Base-by-base conservation (phyloP, 2,113 vertebrate species). In the Ceyx cyanopectus region DNA sequence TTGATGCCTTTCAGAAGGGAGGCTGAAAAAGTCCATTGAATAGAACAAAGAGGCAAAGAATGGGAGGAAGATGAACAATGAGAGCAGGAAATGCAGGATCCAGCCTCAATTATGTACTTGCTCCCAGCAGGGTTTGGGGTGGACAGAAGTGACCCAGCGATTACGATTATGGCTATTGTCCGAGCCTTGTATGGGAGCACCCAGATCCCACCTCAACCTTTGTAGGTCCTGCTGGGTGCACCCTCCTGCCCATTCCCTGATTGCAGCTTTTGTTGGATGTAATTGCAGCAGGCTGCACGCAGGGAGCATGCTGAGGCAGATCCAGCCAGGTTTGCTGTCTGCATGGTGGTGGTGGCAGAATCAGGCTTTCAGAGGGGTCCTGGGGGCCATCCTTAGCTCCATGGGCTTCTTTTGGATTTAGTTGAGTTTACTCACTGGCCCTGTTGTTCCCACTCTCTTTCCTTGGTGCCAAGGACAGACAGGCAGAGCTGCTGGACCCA, bases 101-200 rank as follows among this genome's bases (percentile, higher is more conserved):
- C 67, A 77, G 48, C 80, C 80, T 84, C 80, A 68, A 29, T 46
- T 86, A 62, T 4, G 4, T 73, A 70, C 30, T 69, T 73, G 85
- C 79, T 93, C 61, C 45, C 60, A 50, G 87, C 74, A 34, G 85
- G 34, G 65, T 70, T 80, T 86, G 88, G 68, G 51, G 6, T 74
- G 78, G 70, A 27, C 78, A 62, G 54, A 66, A 34, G 14, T 85
- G 82, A 67, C 65, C 68, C 83, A 15, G 34, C 3, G n/a, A 58
- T 92, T 65, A 43, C 3, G 18, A 43, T n/a, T 63, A 41, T 2
- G 6, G 68, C 53, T 37, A 5, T 78, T 83, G 65, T 77, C 56
- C 78, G 80, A 85, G 75, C 19, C 19, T n/a, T 22, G 16, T 40
- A 0, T 20, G 51, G 81, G 57, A 93, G 58, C 73, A 30, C 75